A percentile compares a stretch with the other conserved stretches of the same genome.
These are phyloP conservation scores for Uropsilus gracilis DNA, from an alignment of 2,113 vertebrate species.

Conservation along the genomic window DNA sequence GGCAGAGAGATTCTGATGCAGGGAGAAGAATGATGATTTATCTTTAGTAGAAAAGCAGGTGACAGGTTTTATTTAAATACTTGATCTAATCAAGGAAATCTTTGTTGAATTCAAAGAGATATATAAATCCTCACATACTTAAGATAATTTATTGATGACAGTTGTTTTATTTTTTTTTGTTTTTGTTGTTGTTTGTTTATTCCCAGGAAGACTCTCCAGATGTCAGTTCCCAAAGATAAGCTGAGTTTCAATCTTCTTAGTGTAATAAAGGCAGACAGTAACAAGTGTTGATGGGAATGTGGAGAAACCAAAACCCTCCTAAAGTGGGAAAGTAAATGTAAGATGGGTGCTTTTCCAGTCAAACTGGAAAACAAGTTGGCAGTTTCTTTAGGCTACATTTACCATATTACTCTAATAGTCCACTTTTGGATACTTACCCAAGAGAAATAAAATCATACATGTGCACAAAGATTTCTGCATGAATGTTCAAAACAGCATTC, in stretches of 20 bases:
- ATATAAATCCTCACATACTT: neutral
- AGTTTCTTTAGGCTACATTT: slow-evolving; percentile 9
- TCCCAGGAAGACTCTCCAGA: neutral
- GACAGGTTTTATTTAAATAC: neutral
- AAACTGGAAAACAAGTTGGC: neutral
- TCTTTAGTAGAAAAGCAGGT: neutral
- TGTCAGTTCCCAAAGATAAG: neutral
- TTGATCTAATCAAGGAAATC: neutral
- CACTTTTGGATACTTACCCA: neutral
- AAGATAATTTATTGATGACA: neutral
- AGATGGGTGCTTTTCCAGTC: neutral
- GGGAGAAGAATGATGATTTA: neutral
- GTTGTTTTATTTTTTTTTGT: no score
- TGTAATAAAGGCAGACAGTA: neutral
- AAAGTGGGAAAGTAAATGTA: neutral
- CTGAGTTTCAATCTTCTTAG: neutral
- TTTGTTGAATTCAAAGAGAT: neutral
- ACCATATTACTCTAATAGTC: neutral
- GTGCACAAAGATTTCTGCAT: neutral
- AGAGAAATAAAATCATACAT: neutral
- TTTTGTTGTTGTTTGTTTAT: neutral
- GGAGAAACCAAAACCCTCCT: neutral
- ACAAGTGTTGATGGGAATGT: neutral
- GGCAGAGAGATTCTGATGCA: neutral
- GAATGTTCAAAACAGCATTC: neutral